Percentiles rank a stretch among this genome's conserved stretches.
Evolutionary conservation across 2,888 invertebrate species (phyloP).

Genomic region (Diaperis boleti): DNA sequence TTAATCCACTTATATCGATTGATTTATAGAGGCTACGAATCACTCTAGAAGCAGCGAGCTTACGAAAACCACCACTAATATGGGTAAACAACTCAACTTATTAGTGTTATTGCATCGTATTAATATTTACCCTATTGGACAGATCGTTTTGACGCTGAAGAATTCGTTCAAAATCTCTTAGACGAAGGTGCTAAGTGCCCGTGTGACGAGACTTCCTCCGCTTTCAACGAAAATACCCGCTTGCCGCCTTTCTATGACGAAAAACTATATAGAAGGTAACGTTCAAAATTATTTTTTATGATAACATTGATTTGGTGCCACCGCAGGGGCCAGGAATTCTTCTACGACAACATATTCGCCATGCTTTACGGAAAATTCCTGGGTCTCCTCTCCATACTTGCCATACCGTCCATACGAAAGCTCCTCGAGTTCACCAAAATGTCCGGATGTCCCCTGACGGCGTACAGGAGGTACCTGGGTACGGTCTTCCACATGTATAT

Average conservation of each 20-base stretch:
- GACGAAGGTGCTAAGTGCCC: background rate
- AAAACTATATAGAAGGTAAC: background rate
- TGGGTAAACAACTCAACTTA: too few species aligned
- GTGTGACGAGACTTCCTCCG: background rate
- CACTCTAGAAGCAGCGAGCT: too few species aligned
- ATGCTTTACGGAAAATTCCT: slow-evolving; percentile 80
- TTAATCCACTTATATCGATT: too few species aligned
- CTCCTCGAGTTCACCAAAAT: slow-evolving; percentile 80
- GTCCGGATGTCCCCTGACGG: slow-evolving; percentile 74
- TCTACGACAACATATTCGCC: slow-evolving; percentile 76
- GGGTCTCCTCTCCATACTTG: slow-evolving; percentile 81
- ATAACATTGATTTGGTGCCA: too few species aligned
- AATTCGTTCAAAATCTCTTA: background rate
- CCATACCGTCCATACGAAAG: slow-evolving; percentile 79
- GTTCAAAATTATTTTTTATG: background rate
- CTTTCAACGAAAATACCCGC: background rate
- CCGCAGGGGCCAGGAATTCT: slow-evolving; percentile 80
- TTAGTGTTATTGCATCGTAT: too few species aligned
- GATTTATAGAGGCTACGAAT: too few species aligned
- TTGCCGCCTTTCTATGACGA: background rate
- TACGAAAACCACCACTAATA: too few species aligned
- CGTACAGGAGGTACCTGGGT: slow-evolving; percentile 82
- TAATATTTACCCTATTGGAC: too few species aligned
- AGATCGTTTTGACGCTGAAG: background rate
- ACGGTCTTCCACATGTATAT: slow-evolving; percentile 81